Percentiles rank a stretch among this genome's conserved stretches.
Conservation (phyloP, 2,113 vertebrate genomes). For the Colaptes auratus region DNA sequence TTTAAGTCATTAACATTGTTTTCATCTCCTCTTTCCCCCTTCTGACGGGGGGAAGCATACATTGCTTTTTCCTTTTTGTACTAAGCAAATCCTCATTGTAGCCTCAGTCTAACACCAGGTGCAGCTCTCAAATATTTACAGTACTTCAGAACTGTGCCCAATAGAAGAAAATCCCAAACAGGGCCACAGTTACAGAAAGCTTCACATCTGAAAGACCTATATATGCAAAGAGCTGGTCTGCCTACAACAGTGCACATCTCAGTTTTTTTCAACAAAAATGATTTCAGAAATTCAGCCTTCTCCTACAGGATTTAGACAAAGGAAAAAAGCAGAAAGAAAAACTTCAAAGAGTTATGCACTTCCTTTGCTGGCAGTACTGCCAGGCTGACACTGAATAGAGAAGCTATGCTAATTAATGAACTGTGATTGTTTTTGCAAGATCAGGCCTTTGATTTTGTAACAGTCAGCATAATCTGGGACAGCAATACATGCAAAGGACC, state of each 20-base stretch:
- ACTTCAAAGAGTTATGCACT: constrained; percentile 45
- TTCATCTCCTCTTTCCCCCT: background rate
- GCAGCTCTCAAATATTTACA: background rate
- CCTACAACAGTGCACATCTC: background rate
- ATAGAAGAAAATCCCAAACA: background rate
- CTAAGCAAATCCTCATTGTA: background rate
- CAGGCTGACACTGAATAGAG: background rate
- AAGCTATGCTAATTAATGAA: background rate
- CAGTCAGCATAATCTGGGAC: background rate
- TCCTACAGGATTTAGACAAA: constrained; percentile 25
- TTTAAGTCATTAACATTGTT: background rate
- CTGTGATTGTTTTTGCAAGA: background rate
- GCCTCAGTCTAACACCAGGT: background rate
- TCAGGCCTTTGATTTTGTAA: background rate
- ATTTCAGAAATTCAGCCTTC: constrained; percentile 1
- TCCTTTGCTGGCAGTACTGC: constrained; percentile 24
- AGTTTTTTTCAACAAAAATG: background rate
- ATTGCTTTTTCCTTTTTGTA: background rate
- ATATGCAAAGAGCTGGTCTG: background rate
- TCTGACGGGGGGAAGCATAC: background rate
- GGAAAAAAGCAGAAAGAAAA: constrained; percentile 6
- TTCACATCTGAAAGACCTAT: background rate
- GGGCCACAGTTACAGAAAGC: background rate
- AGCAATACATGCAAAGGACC: background rate
- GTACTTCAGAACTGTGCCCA: background rate